phyloP scores from a whole-genome alignment of 1,140 invertebrate genomes.

The Papilio xuthus region DNA sequence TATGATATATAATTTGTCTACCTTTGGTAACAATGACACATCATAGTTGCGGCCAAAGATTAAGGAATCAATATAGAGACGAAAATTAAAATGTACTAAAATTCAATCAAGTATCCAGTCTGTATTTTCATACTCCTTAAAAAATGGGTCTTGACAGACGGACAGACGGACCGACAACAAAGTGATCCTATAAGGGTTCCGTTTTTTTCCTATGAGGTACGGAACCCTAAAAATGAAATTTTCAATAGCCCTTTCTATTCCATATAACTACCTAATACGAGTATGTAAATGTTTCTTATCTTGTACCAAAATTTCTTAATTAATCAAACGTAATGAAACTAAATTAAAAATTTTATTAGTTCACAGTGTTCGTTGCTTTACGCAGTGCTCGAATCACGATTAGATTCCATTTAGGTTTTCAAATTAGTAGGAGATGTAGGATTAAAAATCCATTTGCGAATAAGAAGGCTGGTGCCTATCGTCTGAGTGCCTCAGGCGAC shows the following conservation, averaged over 20 bases:
- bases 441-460: constrained; percentile 21
- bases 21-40: constrained; percentile 32
- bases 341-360: constrained; percentile 12
- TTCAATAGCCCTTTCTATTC: background rate
- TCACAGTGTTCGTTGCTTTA: background rate
- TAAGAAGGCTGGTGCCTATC: constrained; percentile 4
- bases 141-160: too few species aligned
- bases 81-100: background rate
- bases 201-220: too few species aligned
- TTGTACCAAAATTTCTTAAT: background rate
- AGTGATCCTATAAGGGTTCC: too few species aligned
- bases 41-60: background rate
- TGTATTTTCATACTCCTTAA: too few species aligned
- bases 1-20: constrained; percentile 37
- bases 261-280: background rate
- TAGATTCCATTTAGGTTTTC: constrained; percentile 4
- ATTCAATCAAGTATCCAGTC: too few species aligned
- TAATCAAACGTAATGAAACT: background rate
- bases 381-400: constrained; percentile 1
- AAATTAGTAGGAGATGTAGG: background rate
- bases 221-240: background rate
- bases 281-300: background rate
- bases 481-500: constrained; percentile 59
- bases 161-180: too few species aligned
- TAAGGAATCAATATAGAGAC: background rate